Conservation (phyloP, 2,797 vertebrate genomes). For the Sylvilagus floridanus region DNA sequence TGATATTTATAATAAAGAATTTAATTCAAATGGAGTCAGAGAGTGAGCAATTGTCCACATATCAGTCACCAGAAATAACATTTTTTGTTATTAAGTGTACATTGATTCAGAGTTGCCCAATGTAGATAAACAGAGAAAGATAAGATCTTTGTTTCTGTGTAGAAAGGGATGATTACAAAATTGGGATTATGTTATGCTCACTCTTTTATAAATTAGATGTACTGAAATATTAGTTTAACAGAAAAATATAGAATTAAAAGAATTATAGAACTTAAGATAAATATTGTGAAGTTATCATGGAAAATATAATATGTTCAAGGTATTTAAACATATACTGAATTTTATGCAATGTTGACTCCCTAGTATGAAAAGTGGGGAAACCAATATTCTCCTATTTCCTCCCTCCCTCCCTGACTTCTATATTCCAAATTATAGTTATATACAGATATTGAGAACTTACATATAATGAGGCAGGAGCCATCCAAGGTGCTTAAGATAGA, state of each 20-base stretch:
- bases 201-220: slow-evolving; percentile 5
- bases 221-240: slow-evolving; percentile 9
- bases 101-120: not conserved
- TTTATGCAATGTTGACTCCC: not conserved
- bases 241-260: not conserved
- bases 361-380: not conserved
- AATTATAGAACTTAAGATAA: not conserved
- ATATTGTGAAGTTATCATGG: not conserved
- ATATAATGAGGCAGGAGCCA: not conserved
- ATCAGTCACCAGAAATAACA: not conserved
- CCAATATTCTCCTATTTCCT: not conserved
- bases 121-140: not conserved
- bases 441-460: no score
- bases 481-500: not conserved
- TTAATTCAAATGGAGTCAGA: not conserved
- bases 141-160: not conserved
- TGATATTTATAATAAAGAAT: slow-evolving; percentile 55
- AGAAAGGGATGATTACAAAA: not conserved
- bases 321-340: not conserved
- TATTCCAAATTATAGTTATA: not conserved
- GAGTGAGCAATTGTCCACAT: slow-evolving; percentile 6
- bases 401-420: not conserved
- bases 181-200: not conserved
- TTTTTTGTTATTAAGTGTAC: not conserved
- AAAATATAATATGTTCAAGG: not conserved